Conservation (phyloP, 2,113 vertebrate species). For the Notarius lentiginosus region DNA sequence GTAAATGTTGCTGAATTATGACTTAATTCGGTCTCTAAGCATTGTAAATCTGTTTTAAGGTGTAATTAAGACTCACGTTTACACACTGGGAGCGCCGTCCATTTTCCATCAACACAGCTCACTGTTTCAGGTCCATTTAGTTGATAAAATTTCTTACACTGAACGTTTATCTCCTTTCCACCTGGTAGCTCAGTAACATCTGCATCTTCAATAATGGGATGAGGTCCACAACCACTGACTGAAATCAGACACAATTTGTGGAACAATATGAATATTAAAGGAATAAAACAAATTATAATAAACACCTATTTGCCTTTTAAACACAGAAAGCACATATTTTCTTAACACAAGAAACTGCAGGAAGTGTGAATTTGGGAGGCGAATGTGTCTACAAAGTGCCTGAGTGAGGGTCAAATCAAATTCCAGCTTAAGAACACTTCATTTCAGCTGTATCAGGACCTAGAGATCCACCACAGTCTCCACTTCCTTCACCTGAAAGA, state of each 20-base stretch:
- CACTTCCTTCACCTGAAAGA: background rate
- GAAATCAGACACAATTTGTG: slow-evolving; percentile 4
- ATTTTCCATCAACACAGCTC: background rate
- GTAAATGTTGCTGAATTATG: background rate
- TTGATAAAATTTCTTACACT: background rate
- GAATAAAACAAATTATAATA: background rate
- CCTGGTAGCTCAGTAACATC: background rate
- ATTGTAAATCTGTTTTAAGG: background rate
- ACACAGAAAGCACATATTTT: no score
- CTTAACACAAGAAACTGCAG: no score
- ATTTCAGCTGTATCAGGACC: background rate
- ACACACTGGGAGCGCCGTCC: background rate
- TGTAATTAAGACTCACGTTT: background rate
- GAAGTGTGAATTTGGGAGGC: no score
- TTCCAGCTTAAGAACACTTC: background rate
- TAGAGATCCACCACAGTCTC: background rate
- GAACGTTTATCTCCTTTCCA: background rate
- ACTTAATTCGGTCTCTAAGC: background rate
- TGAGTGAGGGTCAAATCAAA: no score
- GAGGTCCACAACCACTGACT: background rate
- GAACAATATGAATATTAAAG: background rate
- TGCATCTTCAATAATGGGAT: background rate
- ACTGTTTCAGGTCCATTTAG: background rate
- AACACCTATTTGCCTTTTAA: no score
- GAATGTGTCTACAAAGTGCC: no score